Percentiles rank a stretch among this genome's conserved stretches.
Evolutionary conservation across 1,140 invertebrate species (phyloP).

Genomic region (Teleopsis dalmanni): DNA sequence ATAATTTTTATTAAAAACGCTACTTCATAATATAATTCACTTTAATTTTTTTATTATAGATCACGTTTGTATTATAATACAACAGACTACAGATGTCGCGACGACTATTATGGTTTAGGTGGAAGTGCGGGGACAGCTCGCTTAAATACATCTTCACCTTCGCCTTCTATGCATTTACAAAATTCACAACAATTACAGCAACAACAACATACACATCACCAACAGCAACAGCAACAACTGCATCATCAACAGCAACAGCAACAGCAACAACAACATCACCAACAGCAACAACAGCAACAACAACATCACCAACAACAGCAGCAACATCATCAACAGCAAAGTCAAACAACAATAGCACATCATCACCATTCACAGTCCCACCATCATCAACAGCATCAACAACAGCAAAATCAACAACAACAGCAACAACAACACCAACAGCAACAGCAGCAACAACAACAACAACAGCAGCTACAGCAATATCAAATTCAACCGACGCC

Average conservation of each 20-base stretch:
- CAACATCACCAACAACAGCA: conserved; percentile 21
- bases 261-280: conserved; percentile 19
- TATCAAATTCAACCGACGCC: conserved; percentile 12
- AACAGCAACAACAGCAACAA: conserved; percentile 22
- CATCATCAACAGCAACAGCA: conserved; percentile 16
- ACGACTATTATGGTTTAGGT: conserved; percentile 27
- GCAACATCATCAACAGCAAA: conserved; percentile 19
- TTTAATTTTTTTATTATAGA: conserved; percentile 16
- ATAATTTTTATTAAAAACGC: neutral
- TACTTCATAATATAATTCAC: neutral
- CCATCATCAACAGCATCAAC: conserved; percentile 15
- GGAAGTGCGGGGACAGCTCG: conserved; percentile 16
- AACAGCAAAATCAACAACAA: too few relatives aligned
- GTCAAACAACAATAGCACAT: conserved; percentile 14
- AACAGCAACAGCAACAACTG: conserved; percentile 21
- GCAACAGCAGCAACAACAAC: conserved; percentile 10
- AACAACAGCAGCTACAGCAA: conserved; percentile 9
- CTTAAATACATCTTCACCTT: conserved; percentile 8
- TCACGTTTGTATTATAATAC: conserved; percentile 38
- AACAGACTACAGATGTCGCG: conserved; percentile 34
- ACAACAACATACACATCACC: conserved; percentile 16
- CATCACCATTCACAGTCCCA: conserved; percentile 18
- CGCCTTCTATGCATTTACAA: conserved; percentile 12
- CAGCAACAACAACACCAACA: too few relatives aligned
- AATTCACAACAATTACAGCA: conserved; percentile 10